These are phyloP conservation scores for Formica exsecta DNA, from an alignment of 1,140 invertebrate species.

Conservation along the genomic window DNA sequence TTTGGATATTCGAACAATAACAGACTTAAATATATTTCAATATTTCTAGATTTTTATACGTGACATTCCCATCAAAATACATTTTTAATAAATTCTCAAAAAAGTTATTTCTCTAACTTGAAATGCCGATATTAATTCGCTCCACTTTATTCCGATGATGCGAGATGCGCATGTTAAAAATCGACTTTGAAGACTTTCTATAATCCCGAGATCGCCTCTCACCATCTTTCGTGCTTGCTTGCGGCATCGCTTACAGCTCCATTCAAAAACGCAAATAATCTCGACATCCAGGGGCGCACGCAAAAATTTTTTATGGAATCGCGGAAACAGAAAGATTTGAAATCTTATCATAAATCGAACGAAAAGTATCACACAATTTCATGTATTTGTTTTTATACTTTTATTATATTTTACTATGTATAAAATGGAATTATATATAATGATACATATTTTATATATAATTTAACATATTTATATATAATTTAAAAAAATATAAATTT, in stretches of 20 bases:
- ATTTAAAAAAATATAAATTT: background rate
- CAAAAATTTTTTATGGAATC: background rate
- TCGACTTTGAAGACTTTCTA: conserved; percentile 60
- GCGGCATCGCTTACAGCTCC: conserved; percentile 50
- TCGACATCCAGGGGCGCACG: conserved; percentile 13
- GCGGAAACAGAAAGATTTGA: background rate
- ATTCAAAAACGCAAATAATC: conserved; percentile 52
- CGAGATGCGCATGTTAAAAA: conserved; percentile 36
- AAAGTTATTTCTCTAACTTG: conserved; percentile 25
- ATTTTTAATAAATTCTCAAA: conserved; percentile 8
- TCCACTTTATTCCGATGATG: conserved; percentile 40
- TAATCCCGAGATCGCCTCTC: conserved; percentile 61
- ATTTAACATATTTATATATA: background rate
- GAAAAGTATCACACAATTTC: too few relatives aligned
- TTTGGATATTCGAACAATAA: background rate
- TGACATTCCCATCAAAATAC: background rate
- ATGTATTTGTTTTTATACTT: too few relatives aligned
- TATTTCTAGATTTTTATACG: background rate
- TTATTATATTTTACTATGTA: too few relatives aligned
- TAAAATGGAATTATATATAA: too few relatives aligned
- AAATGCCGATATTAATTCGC: conserved; percentile 46
- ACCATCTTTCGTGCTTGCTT: conserved; percentile 43
- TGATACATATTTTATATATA: background rate
- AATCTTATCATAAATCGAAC: too few relatives aligned
- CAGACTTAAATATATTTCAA: background rate